phyloP scores from a whole-genome alignment of 2,888 invertebrate species.

The Neocrepidodera transversa region DNA sequence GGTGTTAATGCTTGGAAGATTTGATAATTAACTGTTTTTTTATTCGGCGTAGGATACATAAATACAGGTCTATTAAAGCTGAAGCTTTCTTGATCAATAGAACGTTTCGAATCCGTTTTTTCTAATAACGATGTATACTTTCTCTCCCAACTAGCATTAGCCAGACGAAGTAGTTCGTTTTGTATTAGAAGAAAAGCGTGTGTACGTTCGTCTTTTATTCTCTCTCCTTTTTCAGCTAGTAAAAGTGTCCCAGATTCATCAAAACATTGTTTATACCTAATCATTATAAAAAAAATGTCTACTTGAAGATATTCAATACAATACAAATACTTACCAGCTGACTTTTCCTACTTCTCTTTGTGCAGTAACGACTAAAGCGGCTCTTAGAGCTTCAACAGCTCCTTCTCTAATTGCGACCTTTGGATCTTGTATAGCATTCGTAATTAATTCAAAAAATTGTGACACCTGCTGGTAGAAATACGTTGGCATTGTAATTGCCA shows the following conservation, averaged over 20 bases:
- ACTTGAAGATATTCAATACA: no score
- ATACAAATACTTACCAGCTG: constrained; percentile 81
- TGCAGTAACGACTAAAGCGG: constrained; percentile 92
- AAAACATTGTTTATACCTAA: constrained; percentile 85
- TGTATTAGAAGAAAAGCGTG: constrained; percentile 92
- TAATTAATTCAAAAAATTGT: constrained; percentile 91
- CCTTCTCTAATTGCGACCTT: constrained; percentile 91
- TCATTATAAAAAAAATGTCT: no score
- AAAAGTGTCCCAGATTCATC: constrained; percentile 86
- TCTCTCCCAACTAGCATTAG: constrained; percentile 87
- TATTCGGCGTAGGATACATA: constrained; percentile 61
- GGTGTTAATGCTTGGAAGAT: constrained; percentile 62
- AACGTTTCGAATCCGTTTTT: constrained; percentile 54
- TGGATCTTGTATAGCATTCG: constrained; percentile 89
- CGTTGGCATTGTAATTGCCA: constrained; percentile 95
- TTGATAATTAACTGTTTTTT: constrained; percentile 52
- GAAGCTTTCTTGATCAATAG: constrained; percentile 52
- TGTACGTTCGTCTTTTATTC: constrained; percentile 86
- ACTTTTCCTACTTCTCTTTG: constrained; percentile 91
- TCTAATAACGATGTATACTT: constrained; percentile 77
- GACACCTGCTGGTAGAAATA: constrained; percentile 96
- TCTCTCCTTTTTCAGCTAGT: constrained; percentile 76
- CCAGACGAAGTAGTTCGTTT: constrained; percentile 91
- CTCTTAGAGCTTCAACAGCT: constrained; percentile 92
- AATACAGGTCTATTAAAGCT: constrained; percentile 49